A percentile compares a stretch with the other conserved stretches of the same genome.
Conservation (phyloP, 35 echinoderm and acorn worm genomes). For the Chiridota heheva region DNA sequence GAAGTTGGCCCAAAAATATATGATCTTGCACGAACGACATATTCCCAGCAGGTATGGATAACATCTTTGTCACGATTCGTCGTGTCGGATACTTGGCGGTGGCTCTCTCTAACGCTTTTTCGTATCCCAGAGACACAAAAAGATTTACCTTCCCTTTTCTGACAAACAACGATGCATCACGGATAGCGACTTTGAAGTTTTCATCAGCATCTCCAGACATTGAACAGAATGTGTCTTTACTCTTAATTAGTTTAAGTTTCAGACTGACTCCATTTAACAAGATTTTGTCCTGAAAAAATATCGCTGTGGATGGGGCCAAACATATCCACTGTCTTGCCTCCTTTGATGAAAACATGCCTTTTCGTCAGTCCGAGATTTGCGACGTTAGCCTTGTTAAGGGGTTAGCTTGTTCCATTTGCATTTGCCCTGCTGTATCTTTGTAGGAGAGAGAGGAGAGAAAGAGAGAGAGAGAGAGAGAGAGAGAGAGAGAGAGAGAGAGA, state of each 20-base stretch:
- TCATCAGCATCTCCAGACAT: slow-evolving; percentile 23
- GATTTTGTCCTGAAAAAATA: too few species aligned
- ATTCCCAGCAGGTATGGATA: slow-evolving; percentile 57
- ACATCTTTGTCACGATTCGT: slow-evolving; percentile 57
- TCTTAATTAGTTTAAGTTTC: slow-evolving; percentile 42
- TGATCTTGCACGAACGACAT: slow-evolving; percentile 57
- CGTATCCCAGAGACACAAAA: slow-evolving; percentile 19
- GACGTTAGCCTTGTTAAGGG: too few species aligned
- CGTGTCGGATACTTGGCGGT: slow-evolving; percentile 68
- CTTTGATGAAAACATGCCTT: too few species aligned
- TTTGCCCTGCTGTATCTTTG: too few species aligned
- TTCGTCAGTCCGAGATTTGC: too few species aligned
- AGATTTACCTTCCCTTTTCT: slow-evolving; percentile 44
- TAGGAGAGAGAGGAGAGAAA: too few species aligned
- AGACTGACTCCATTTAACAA: too few species aligned
- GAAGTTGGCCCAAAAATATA: slow-evolving; percentile 64
- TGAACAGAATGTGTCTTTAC: slow-evolving; percentile 47
- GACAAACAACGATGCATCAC: slow-evolving; percentile 45
- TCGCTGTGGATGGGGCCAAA: too few species aligned
- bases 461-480: too few species aligned
- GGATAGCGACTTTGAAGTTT: slow-evolving; percentile 22
- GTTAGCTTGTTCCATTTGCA: too few species aligned
- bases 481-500: too few species aligned
- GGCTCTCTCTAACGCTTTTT: slow-evolving; percentile 40
- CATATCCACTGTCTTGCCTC: too few species aligned